Evolutionary conservation across 2,797 vertebrate genomes (phyloP).

Genomic region (Tachyglossus aculeatus): DNA sequence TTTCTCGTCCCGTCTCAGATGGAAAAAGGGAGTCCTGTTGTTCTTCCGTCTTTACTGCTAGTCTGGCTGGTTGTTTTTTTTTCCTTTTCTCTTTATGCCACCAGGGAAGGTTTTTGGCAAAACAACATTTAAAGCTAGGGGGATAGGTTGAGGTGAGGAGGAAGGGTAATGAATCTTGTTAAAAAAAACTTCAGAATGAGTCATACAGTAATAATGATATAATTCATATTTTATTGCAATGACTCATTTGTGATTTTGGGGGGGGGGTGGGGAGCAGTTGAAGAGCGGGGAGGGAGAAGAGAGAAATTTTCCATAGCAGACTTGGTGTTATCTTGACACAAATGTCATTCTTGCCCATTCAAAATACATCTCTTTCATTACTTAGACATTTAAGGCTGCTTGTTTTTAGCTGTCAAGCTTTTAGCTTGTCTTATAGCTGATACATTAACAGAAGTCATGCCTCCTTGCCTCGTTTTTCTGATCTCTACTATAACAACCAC

Average conservation of each 20-base stretch:
- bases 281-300: too few relatives aligned
- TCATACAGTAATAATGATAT: not conserved
- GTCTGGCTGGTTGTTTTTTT: not conserved
- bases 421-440: not conserved
- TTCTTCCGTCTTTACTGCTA: not conserved
- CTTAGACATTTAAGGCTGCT: not conserved
- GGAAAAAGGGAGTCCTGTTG: too few relatives aligned
- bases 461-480: not conserved
- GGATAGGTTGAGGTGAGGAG: too few relatives aligned
- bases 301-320: too few relatives aligned
- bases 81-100: not conserved
- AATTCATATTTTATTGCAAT: not conserved
- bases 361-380: not conserved
- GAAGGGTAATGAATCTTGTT: not conserved
- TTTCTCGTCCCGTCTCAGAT: too few relatives aligned
- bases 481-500: not conserved
- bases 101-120: not conserved
- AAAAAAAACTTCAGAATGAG: not conserved
- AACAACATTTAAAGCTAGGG: not conserved
- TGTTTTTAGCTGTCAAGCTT: not conserved
- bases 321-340: too few relatives aligned
- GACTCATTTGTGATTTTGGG: not conserved
- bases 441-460: not conserved
- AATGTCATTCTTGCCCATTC: fast-evolving
- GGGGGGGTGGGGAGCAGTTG: not conserved